Evolutionary conservation across 2,113 vertebrate genomes (phyloP), one percentile per base, ranked within the genome.

Genomic region (Sturnira hondurensis): DNA sequence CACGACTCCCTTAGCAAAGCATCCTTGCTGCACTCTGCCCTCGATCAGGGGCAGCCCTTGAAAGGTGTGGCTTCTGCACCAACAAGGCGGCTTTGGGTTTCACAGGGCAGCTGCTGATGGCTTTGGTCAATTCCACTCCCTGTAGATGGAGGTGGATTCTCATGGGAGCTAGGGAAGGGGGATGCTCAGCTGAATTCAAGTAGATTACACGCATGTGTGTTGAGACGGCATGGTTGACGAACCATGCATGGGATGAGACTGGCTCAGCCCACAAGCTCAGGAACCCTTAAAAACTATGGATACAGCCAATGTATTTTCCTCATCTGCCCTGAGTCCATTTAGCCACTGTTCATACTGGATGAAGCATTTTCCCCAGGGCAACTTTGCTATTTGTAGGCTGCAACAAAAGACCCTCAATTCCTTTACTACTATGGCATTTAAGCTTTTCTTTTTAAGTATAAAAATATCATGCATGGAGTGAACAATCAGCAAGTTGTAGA

Each of bases 151-250:
- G 22, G 14, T 22, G 5, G 2, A 26, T 54, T 70, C 28, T 68
- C n/a, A 2, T 2, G 31, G 45, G 54, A 16, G 6, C 13, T 6
- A 16, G 14, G 16, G 2, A 67, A 16, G 3, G n/a, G 45, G 8
- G 13, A 19, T 15, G 3, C 12, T 36, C 36, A n/a, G 1, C 7
- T 17, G 4, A 28, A 41, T 43, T 7, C 43, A 65, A 80, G 56
- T 4, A 50, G 78, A 11, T 3, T 8, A 54, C 24, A 38, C 8
- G 5, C 19, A 1, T 11, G 47, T 24, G 22, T n/a, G 28, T 19
- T 31, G 8, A 71, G 20, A 22, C 2, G 31, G 47, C n/a, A 12
- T 11, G 22, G 13, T 12, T 19, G 43, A 10, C 5, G 11, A 67
- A 56, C 67, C 31, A 20, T 82, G 38, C 31, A 20, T 82, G 38